A percentile compares a stretch with the other conserved stretches of the same genome.
phyloP scores from a whole-genome alignment of 2,113 vertebrate genomes.

The Amphiprion ocellaris region DNA sequence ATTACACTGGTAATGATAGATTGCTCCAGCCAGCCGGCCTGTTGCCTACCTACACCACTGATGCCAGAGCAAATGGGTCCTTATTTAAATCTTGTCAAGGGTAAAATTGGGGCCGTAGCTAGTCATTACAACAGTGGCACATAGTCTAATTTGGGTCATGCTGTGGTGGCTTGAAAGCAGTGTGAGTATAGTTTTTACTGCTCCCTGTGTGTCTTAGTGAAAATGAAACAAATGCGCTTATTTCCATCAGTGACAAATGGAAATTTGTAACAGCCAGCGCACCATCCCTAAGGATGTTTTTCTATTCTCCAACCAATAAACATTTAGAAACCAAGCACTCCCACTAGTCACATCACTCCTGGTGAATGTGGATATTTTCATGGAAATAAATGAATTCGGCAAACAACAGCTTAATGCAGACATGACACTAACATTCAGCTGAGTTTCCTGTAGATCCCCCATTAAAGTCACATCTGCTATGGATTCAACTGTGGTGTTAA shows the following conservation, averaged over 20 bases:
- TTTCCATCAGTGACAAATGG: conserved; percentile 70
- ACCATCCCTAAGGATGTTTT: conserved; percentile 62
- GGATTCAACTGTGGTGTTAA: conserved; percentile 14
- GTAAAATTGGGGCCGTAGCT: conserved; percentile 77
- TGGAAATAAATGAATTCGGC: conserved; percentile 30
- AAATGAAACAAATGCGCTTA: conserved; percentile 72
- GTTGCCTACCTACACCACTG: conserved; percentile 77
- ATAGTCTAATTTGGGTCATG: conserved; percentile 77
- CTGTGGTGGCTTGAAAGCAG: conserved; percentile 63
- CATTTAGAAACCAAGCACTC: conserved; percentile 47
- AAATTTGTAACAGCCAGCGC: conserved; percentile 51
- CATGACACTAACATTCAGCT: conserved; percentile 5
- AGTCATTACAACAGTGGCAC: conserved; percentile 80
- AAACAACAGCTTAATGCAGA: conserved; percentile 37
- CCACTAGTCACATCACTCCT: conserved; percentile 40
- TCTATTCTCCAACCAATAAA: conserved; percentile 58
- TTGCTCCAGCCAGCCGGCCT: conserved; percentile 68
- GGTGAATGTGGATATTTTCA: conserved; percentile 54
- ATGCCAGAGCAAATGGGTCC: conserved; percentile 75
- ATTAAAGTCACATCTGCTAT: conserved; percentile 14
- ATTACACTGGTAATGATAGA: conserved; percentile 83
- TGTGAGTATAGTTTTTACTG: conserved; percentile 47
- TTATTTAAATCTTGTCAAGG: conserved; percentile 79
- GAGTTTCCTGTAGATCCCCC: neutral
- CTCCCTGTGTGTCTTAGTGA: conserved; percentile 55